Evolutionary conservation across 2,113 vertebrate species (phyloP), one percentile per base, ranked within the genome.

Genomic region (Hydropotes inermis): DNA sequence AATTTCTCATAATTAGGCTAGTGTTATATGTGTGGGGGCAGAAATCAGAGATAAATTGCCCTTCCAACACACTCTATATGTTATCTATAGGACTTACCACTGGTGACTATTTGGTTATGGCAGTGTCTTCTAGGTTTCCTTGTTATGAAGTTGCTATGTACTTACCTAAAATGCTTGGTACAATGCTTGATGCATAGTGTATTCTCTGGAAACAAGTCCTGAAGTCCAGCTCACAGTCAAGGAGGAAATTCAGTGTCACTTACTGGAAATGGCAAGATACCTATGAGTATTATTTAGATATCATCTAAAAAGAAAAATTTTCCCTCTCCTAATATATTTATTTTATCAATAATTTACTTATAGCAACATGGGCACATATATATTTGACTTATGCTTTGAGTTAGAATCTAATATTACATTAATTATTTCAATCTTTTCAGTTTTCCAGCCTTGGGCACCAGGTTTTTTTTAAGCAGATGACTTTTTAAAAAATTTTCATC

Each of bases 401-500:
- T 50, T 76, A 74, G 14, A 87, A 91, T 87, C 33, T 8, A 87
- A 5, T 97, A 36, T 45, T 76, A 6, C 15, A 30, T 87, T 76
- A 64, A 58, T 70, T 70, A 70, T 83, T 36, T 58, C 57, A 3
- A 14, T 55, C 1, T 7, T 93, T 89, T 70, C n/a, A 60, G 25
- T 95, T 97, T 95, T 64, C 61, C 19, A 87, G 15, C 8, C 60
- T 57, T 81, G 57, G 17, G 8, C 6, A n/a, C 6, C 9, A 33
- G 58, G 21, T 1, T 13, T 87, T 93, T 74, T 81, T n/a, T n/a
- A 94, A 79, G 17, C 47, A 9, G 36, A 74, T 87, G 10, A 39
- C 3, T 52, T 74, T 50, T 1, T 0, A 27, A 19, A 54, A 76
- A n/a, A 61, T n/a, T 1, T 27, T 10, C 7, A 25, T 87, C 15